Percentiles rank a stretch among this genome's conserved stretches.
phyloP scores from a whole-genome alignment of 92 coral and sea anemone species.

The Phenganax stokvisi region DNA sequence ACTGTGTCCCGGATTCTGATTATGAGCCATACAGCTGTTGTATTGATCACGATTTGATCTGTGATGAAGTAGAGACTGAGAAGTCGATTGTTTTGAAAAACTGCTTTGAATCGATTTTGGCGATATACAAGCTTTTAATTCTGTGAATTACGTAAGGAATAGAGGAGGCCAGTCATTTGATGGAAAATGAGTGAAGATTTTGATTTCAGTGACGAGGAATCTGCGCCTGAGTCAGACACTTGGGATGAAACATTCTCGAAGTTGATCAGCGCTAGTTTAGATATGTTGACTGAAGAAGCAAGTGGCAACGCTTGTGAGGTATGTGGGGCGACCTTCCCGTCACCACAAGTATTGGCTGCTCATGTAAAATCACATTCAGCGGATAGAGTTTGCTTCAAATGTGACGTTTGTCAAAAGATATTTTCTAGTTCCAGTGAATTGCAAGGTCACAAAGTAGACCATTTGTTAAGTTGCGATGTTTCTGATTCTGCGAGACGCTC shows the following conservation, averaged over 20 bases:
- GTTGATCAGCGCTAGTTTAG: slow-evolving; percentile 7
- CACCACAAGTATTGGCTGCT: slow-evolving; percentile 7
- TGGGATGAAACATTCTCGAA: slow-evolving; percentile 23
- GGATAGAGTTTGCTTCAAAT: neutral
- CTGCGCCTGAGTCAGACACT: slow-evolving; percentile 7
- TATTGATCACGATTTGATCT: too few species aligned
- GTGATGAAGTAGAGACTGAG: too few species aligned
- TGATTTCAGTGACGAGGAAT: slow-evolving; percentile 22
- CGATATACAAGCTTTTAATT: neutral
- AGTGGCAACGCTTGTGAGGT: slow-evolving; percentile 2
- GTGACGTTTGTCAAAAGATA: neutral
- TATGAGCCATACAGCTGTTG: too few species aligned
- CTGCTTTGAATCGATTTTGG: too few species aligned
- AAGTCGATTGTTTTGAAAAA: too few species aligned
- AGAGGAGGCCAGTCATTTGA: neutral
- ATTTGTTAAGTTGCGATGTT: neutral
- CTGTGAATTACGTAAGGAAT: neutral
- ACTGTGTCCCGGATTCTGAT: too few species aligned
- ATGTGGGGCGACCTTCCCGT: neutral
- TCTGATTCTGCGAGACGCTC: neutral
- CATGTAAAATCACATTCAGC: neutral
- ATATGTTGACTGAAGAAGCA: slow-evolving; percentile 10
- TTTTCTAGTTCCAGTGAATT: slow-evolving; percentile 3
- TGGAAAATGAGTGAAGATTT: neutral
- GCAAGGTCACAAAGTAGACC: neutral